phyloP scores from a whole-genome alignment of 2,888 invertebrate genomes.

The Apodemia mormo region DNA sequence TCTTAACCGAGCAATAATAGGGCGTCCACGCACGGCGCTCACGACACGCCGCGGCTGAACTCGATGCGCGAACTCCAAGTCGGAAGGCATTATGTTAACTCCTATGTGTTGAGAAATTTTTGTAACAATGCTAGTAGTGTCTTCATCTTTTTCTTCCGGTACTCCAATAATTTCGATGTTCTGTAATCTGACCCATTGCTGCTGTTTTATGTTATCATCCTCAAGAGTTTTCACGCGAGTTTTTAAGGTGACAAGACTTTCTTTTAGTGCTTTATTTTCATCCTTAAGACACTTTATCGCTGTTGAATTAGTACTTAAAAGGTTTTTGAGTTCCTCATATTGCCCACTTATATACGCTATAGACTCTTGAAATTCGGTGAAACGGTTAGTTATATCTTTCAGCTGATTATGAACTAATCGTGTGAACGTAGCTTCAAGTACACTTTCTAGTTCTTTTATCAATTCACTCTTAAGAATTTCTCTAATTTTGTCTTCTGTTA shows the following conservation, averaged over 20 bases:
- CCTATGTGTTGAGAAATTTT: conserved; percentile 25
- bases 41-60: conserved; percentile 25
- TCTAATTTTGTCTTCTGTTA: not conserved
- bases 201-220: conserved; percentile 15
- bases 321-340: not conserved
- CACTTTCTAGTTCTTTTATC: not conserved
- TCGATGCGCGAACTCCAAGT: conserved; percentile 30
- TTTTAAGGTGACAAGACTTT: not conserved
- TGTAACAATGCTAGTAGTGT: conserved; percentile 20
- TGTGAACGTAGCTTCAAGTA: too few species aligned
- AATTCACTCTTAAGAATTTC: not conserved
- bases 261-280: not conserved
- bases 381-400: not conserved
- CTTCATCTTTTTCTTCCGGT: conserved; percentile 14
- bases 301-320: not conserved
- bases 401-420: too few species aligned
- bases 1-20: not conserved
- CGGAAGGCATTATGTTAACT: conserved; percentile 22
- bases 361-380: not conserved
- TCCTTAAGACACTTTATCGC: not conserved
- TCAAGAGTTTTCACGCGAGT: not conserved
- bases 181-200: conserved; percentile 30
- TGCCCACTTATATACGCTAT: not conserved
- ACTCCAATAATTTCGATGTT: conserved; percentile 29
- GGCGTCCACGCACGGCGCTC: not conserved